Evolutionary conservation across 1,140 invertebrate species (phyloP).

Genomic region (Drosophila oshimai): DNA sequence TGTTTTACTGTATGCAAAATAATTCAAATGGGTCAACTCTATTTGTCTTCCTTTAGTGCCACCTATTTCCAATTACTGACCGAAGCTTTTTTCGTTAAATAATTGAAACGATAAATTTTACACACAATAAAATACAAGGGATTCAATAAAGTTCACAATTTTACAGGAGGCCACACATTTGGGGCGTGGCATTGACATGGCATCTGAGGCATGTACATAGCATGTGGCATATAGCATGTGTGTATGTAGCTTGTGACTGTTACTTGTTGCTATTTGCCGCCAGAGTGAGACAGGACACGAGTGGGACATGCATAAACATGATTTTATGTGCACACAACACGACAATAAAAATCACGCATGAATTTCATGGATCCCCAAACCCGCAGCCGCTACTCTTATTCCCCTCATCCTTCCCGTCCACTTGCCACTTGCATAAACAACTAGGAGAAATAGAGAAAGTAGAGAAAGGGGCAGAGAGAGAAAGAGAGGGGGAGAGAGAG

Average conservation of each 20-base stretch:
- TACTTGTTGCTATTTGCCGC: slow-evolving; percentile 65
- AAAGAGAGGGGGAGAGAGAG: slow-evolving; percentile 4
- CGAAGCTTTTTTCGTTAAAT: slow-evolving; percentile 32
- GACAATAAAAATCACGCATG: slow-evolving; percentile 80
- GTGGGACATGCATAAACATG: slow-evolving; percentile 64
- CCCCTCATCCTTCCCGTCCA: not conserved
- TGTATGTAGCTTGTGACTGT: slow-evolving; percentile 33
- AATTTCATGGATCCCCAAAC: slow-evolving; percentile 68
- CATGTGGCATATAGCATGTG: slow-evolving; percentile 32
- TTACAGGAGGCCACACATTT: slow-evolving; percentile 26
- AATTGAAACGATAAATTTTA: slow-evolving; percentile 79
- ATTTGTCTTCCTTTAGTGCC: not conserved
- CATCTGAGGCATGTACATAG: slow-evolving; percentile 43
- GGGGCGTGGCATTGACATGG: slow-evolving; percentile 31
- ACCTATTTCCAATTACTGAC: not conserved
- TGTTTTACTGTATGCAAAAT: slow-evolving; percentile 1
- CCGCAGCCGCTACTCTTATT: slow-evolving; percentile 5
- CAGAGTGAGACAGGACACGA: slow-evolving; percentile 28
- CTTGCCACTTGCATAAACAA: slow-evolving; percentile 69
- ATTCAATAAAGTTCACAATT: slow-evolving; percentile 79
- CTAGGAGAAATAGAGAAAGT: slow-evolving; percentile 16
- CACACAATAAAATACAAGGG: slow-evolving; percentile 72
- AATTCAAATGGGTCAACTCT: slow-evolving; percentile 22
- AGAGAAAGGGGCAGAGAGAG: not conserved
- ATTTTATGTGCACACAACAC: slow-evolving; percentile 76